These are phyloP conservation scores for Liodrosophila aerea DNA, from an alignment of 2,888 invertebrate genomes.

Conservation along the genomic window DNA sequence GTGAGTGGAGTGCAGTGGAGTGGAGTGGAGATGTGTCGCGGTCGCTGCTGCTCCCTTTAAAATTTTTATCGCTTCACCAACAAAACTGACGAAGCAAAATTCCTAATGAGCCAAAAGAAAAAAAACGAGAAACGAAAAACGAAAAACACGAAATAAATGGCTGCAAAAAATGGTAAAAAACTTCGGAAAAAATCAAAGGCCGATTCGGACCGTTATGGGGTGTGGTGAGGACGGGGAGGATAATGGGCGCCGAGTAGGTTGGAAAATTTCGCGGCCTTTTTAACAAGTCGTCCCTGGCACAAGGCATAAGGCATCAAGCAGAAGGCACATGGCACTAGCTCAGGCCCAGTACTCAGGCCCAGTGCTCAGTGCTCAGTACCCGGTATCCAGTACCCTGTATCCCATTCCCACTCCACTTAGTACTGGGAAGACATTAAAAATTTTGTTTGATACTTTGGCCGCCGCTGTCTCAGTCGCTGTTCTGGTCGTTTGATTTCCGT, in stretches of 20 bases:
- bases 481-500: slow-evolving; percentile 82
- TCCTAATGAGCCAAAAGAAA: slow-evolving; percentile 77
- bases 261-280: slow-evolving; percentile 74
- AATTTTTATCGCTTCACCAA: slow-evolving; percentile 75
- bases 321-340: slow-evolving; percentile 65
- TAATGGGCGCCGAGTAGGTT: slow-evolving; percentile 16
- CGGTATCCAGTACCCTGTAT: background rate
- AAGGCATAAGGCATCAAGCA: slow-evolving; percentile 69
- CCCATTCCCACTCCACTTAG: background rate
- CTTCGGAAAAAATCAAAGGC: slow-evolving; percentile 78
- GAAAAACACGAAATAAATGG: slow-evolving; percentile 47
- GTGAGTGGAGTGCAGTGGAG: slow-evolving; percentile 12
- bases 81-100: slow-evolving; percentile 66
- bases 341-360: slow-evolving; percentile 53
- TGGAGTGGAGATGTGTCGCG: slow-evolving; percentile 30
- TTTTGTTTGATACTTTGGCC: slow-evolving; percentile 72
- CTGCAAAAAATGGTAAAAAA: slow-evolving; percentile 70
- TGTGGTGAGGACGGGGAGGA: background rate
- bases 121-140: slow-evolving; percentile 24
- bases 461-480: slow-evolving; percentile 53
- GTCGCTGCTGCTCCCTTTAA: slow-evolving; percentile 60
- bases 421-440: slow-evolving; percentile 67
- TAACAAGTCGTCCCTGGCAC: slow-evolving; percentile 69
- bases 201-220: slow-evolving; percentile 33
- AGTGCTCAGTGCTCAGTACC: too few species aligned